These are phyloP conservation scores for Bryconaethiops microstoma DNA, from an alignment of 2,797 vertebrate genomes.

Conservation along the genomic window DNA sequence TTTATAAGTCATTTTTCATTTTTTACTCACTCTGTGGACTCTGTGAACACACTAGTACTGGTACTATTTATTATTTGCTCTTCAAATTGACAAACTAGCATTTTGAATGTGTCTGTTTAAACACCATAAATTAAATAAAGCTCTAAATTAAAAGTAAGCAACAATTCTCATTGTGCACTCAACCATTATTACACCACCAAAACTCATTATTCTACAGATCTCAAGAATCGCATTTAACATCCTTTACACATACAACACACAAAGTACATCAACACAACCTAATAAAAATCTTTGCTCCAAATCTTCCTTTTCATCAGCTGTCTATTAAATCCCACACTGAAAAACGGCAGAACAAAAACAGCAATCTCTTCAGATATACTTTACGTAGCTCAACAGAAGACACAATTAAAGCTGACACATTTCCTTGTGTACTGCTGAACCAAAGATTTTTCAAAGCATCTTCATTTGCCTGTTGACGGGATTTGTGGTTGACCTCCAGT, in stretches of 20 bases:
- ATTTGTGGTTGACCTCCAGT: constrained; percentile 29
- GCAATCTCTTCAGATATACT: background rate
- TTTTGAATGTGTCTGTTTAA: no score
- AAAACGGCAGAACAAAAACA: background rate
- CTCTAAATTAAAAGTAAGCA: no score
- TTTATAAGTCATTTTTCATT: no score
- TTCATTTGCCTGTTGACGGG: constrained; percentile 13
- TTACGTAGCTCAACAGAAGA: background rate
- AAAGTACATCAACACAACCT: background rate
- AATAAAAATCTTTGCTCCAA: background rate
- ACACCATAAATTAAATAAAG: no score
- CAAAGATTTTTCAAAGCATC: constrained; percentile 5
- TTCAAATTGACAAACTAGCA: no score
- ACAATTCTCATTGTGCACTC: no score
- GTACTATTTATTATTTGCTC: no score
- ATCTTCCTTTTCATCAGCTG: background rate
- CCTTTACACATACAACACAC: background rate
- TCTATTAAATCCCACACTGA: background rate
- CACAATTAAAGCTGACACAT: background rate
- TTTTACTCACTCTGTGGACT: no score
- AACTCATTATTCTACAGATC: constrained; percentile 29
- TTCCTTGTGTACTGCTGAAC: constrained; percentile 5
- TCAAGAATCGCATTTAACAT: background rate
- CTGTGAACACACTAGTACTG: no score
- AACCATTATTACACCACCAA: no score